A percentile compares a stretch with the other conserved stretches of the same genome.
These are phyloP conservation scores for Bursaphelenchus mucronatus DNA, from an alignment of 1,140 invertebrate species.

Conservation along the genomic window DNA sequence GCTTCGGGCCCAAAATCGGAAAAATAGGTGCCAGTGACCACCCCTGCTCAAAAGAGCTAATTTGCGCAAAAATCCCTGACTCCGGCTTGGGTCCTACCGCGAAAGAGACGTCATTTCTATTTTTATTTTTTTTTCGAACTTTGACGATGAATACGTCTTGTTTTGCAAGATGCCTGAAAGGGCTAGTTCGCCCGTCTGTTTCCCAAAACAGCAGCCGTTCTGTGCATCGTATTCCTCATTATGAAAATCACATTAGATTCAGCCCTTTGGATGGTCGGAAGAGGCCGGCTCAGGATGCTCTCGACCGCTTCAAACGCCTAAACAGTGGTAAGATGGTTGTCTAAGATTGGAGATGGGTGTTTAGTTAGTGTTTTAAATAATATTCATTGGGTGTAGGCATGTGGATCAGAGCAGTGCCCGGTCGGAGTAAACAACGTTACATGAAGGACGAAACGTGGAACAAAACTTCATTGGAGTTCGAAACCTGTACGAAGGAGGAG, in stretches of 20 bases:
- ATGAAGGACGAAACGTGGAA: conserved; percentile 51
- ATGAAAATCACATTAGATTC: conserved; percentile 59
- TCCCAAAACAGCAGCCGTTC: neutral
- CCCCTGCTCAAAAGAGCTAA: no score
- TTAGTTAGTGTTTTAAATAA: conserved; percentile 28
- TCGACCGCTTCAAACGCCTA: conserved; percentile 58
- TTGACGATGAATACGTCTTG: no score
- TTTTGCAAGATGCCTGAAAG: no score
- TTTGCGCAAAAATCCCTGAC: no score
- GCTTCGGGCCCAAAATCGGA: no score
- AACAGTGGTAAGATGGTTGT: conserved; percentile 51
- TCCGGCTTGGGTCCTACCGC: no score
- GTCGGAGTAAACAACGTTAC: conserved; percentile 44
- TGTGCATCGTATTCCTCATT: conserved; percentile 54
- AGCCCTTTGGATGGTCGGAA: conserved; percentile 52
- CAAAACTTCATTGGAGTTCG: conserved; percentile 43
- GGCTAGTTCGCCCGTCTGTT: no score
- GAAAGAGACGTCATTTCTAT: no score
- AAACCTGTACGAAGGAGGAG: conserved; percentile 56
- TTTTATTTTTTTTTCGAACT: no score
- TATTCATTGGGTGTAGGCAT: conserved; percentile 43
- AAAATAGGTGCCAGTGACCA: no score
- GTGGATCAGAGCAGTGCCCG: conserved; percentile 52
- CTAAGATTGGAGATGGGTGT: no score
- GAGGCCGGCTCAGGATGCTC: conserved; percentile 54